phyloP scores from a whole-genome alignment of 2,113 vertebrate species.

The Scomber colias region DNA sequence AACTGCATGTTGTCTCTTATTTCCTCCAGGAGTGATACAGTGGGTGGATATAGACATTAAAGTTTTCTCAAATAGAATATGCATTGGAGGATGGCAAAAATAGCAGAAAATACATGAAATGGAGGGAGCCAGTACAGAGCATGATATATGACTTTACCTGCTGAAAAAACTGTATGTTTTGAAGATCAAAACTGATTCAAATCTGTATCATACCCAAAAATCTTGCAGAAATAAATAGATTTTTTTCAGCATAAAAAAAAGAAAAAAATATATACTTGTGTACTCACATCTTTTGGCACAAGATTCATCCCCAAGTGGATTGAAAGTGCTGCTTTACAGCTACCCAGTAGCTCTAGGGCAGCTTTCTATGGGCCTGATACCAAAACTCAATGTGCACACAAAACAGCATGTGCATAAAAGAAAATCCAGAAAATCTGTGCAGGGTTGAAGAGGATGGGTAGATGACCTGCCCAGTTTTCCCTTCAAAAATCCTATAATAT shows the following conservation, averaged over 20 bases:
- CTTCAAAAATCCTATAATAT: neutral
- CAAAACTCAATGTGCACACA: neutral
- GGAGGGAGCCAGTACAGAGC: neutral
- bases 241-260: slow-evolving; percentile 38
- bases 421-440: neutral
- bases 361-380: neutral
- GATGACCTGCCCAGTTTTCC: neutral
- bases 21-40: neutral
- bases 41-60: neutral
- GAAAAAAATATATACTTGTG: neutral
- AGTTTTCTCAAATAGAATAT: neutral
- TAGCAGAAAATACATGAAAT: neutral
- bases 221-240: slow-evolving; percentile 23
- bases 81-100: neutral
- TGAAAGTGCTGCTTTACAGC: neutral
- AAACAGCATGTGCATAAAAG: neutral
- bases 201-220: slow-evolving; percentile 7
- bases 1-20: neutral
- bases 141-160: neutral
- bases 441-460: neutral
- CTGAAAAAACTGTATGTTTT: neutral
- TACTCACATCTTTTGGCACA: slow-evolving; percentile 8
- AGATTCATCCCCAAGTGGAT: neutral
- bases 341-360: neutral
- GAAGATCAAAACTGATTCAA: slow-evolving; percentile 26